Percentiles rank a stretch among this genome's conserved stretches.
These are phyloP conservation scores for Heliconius hermathena DNA, from an alignment of 1,140 invertebrate species.

Conservation along the genomic window DNA sequence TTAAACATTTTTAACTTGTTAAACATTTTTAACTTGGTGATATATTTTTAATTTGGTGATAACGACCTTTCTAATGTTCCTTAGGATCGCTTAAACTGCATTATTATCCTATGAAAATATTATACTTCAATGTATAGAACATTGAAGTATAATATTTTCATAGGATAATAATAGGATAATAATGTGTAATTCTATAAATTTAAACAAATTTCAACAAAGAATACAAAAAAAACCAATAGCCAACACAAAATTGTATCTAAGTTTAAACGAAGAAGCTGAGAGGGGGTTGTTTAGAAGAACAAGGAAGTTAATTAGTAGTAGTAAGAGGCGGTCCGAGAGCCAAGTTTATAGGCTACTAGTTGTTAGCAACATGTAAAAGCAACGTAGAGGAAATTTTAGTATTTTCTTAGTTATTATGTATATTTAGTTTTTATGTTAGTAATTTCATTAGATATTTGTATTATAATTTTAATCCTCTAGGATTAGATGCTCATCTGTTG, in stretches of 20 bases:
- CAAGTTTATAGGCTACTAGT: conserved; percentile 39
- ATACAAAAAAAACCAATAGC: not conserved
- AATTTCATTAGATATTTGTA: too few relatives aligned
- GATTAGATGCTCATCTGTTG: not conserved
- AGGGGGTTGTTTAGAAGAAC: conserved; percentile 40
- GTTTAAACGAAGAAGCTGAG: conserved; percentile 31
- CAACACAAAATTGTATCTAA: conserved; percentile 30
- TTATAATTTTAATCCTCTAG: too few relatives aligned
- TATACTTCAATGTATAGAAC: too few relatives aligned
- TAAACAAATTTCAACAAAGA: not conserved
- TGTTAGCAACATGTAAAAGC: conserved; percentile 38
- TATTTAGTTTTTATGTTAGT: not conserved
- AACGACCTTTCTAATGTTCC: too few relatives aligned
- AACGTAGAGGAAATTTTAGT: conserved; percentile 13
- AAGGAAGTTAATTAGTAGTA: conserved; percentile 54
- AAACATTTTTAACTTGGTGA: too few relatives aligned
- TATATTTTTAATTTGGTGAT: too few relatives aligned
- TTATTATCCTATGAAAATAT: too few relatives aligned
- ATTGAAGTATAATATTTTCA: too few relatives aligned
- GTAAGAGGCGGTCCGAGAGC: conserved; percentile 44
- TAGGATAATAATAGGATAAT: too few relatives aligned
- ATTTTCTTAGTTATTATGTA: not conserved
- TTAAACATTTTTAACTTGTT: too few relatives aligned
- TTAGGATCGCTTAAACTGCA: too few relatives aligned
- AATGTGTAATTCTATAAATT: too few relatives aligned